A percentile compares a stretch with the other conserved stretches of the same genome.
phyloP scores from a whole-genome alignment of 2,888 invertebrate species.

The Tethea ocularis region DNA sequence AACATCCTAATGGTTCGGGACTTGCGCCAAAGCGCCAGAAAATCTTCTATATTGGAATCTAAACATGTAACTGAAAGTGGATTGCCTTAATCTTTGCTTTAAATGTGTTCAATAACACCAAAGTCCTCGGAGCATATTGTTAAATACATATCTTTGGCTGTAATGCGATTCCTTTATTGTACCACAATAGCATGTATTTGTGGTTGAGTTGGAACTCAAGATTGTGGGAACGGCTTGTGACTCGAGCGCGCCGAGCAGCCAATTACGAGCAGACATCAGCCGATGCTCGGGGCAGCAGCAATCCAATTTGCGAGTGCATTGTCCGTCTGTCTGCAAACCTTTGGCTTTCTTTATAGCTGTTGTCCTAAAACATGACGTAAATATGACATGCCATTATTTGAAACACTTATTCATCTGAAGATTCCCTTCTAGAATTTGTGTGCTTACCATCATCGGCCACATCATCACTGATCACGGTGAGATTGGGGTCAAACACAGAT shows the following conservation, averaged over 20 bases:
- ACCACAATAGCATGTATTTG: conserved; percentile 29
- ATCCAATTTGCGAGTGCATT: conserved; percentile 77
- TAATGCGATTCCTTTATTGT: conserved; percentile 38
- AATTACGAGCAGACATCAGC: conserved; percentile 62
- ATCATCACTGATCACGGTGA: no score
- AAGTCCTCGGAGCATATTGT: conserved; percentile 11
- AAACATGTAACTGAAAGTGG: conserved; percentile 66
- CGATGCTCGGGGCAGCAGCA: conserved; percentile 59
- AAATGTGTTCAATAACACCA: conserved; percentile 19
- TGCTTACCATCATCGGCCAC: no score
- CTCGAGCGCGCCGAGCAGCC: conserved; percentile 52
- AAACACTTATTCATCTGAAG: not conserved
- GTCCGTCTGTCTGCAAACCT: conserved; percentile 57
- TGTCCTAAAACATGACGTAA: not conserved
- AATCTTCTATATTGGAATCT: conserved; percentile 73
- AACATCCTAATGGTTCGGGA: conserved; percentile 76
- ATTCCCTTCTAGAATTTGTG: not conserved
- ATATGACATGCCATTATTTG: not conserved
- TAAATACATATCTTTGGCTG: conserved; percentile 22
- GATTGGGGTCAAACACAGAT: no score
- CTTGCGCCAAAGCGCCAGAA: conserved; percentile 72
- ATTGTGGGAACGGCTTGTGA: conserved; percentile 43
- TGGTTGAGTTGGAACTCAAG: conserved; percentile 31
- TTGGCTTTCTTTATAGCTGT: conserved; percentile 26
- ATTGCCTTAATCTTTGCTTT: conserved; percentile 62